Evolutionary conservation across 2,888 invertebrate genomes (phyloP).

Genomic region (Erpobdella octoculata): DNA sequence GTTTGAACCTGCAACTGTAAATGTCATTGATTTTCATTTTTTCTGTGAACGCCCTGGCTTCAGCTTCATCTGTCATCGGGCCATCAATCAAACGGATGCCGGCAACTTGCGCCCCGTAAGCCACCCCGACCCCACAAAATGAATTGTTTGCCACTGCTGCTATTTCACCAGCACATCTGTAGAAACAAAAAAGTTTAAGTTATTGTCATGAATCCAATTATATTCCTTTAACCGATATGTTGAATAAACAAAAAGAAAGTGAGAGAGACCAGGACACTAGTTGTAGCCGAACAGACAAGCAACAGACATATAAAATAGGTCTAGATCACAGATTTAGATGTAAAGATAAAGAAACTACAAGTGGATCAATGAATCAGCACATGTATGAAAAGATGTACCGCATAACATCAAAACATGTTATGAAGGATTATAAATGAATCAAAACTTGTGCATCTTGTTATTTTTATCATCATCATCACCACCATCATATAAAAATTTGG

Average conservation of each 20-base stretch:
- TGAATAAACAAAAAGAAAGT: background rate
- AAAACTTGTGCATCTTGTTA: too few relatives aligned
- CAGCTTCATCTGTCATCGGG: slow-evolving; percentile 52
- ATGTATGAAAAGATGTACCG: too few relatives aligned
- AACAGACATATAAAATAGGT: too few relatives aligned
- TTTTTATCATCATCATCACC: too few relatives aligned
- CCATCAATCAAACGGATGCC: slow-evolving; percentile 51
- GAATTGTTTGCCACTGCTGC: slow-evolving; percentile 49
- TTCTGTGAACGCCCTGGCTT: slow-evolving; percentile 50
- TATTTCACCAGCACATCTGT: slow-evolving; percentile 52
- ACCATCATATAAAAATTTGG: too few relatives aligned
- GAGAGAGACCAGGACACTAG: too few relatives aligned
- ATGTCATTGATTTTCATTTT: slow-evolving; percentile 47
- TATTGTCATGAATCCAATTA: background rate
- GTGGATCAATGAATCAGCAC: too few relatives aligned
- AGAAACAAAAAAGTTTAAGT: background rate
- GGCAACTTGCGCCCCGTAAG: slow-evolving; percentile 46
- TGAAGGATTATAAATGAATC: too few relatives aligned
- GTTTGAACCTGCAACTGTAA: slow-evolving; percentile 49
- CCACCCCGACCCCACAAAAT: slow-evolving; percentile 41
- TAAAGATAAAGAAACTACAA: too few relatives aligned
- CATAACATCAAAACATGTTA: too few relatives aligned
- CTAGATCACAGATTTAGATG: too few relatives aligned
- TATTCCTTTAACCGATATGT: background rate
- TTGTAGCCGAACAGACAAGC: too few relatives aligned